Percentiles rank a stretch among this genome's conserved stretches.
These are phyloP conservation scores for Tragulus kanchil DNA, from an alignment of 2,113 vertebrate genomes.

Conservation along the genomic window DNA sequence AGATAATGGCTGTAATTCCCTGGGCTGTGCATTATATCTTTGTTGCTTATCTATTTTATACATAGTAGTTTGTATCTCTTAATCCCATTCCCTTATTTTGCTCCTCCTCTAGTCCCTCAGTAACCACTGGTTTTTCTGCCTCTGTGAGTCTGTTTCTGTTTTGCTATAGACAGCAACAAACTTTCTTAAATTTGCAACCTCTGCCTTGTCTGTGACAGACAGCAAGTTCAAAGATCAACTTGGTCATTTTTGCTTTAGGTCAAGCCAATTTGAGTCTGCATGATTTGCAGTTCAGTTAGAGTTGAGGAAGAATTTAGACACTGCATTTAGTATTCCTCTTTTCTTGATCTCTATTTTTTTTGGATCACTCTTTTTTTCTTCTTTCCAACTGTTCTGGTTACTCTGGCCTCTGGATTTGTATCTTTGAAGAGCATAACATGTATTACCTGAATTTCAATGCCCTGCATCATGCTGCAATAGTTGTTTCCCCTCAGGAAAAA, in stretches of 20 bases:
- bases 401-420: not conserved
- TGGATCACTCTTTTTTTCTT: not conserved
- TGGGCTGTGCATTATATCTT: not conserved
- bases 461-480: fast-evolving
- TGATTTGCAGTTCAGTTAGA: not conserved
- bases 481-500: not conserved
- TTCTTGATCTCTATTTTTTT: not conserved
- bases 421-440: not conserved
- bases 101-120: not conserved
- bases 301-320: not conserved
- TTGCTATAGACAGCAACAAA: not conserved
- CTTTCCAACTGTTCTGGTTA: not conserved
- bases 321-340: not conserved
- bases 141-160: not conserved
- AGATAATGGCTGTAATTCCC: not conserved
- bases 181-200: not conserved
- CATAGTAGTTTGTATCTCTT: not conserved
- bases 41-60: not conserved
- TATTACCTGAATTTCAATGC: not conserved
- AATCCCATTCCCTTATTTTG: not conserved
- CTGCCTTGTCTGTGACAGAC: not conserved
- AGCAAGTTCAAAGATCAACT: not conserved
- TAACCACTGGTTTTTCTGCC: not conserved
- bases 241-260: not conserved
- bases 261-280: not conserved